A percentile compares a stretch with the other conserved stretches of the same genome.
Conservation (phyloP, 2,113 vertebrate genomes). For the Albula goreensis region DNA sequence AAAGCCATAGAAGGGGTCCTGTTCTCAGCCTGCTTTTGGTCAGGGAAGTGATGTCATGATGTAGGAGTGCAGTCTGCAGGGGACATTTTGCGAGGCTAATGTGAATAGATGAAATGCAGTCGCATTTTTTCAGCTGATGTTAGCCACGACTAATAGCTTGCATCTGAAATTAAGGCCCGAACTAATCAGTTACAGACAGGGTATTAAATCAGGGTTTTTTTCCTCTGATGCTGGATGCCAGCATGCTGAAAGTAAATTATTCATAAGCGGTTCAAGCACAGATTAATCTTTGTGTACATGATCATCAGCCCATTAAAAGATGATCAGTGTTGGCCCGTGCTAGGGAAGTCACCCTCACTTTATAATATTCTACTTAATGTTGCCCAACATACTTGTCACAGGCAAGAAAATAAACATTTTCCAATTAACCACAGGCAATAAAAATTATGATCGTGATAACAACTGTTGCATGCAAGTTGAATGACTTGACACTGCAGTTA, state of each 20-base stretch:
- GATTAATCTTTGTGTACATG: constrained; percentile 3
- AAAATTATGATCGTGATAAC: not conserved
- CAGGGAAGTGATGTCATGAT: not conserved
- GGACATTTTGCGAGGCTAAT: not conserved
- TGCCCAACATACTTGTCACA: not conserved
- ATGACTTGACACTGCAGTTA: not conserved
- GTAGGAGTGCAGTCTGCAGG: not conserved
- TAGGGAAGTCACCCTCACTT: not conserved
- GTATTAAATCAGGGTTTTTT: constrained; percentile 14
- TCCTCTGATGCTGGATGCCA: not conserved
- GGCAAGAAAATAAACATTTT: not conserved
- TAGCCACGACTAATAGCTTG: constrained; percentile 45
- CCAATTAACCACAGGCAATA: not conserved
- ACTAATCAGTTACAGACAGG: constrained; percentile 8
- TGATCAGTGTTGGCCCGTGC: not conserved
- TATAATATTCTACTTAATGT: not conserved
- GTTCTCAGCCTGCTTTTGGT: not conserved
- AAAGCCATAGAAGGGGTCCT: not conserved
- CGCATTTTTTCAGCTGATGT: constrained; percentile 44
- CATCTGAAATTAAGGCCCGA: constrained; percentile 32
- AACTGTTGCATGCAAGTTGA: not conserved
- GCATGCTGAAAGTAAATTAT: constrained; percentile 6
- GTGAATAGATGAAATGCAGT: constrained; percentile 48
- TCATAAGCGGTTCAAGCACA: constrained; percentile 15
- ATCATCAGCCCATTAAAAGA: constrained; percentile 2